Conservation (phyloP, 2,113 vertebrate genomes). For the Malaclemys terrapin region DNA sequence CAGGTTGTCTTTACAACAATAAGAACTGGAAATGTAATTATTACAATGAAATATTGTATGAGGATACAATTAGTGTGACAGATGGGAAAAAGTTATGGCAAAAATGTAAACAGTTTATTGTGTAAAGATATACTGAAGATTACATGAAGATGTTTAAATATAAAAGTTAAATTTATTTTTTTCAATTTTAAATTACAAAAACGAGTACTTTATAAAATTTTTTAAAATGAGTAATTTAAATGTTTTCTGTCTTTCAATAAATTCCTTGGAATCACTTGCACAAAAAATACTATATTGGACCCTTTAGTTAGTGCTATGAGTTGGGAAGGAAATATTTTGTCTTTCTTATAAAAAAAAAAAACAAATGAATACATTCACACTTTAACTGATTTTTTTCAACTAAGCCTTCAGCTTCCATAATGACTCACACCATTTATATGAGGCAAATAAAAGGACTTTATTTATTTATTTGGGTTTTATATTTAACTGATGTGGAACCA, state of each 20-base stretch:
- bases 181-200: background rate
- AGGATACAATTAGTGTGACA: background rate
- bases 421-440: constrained; percentile 7
- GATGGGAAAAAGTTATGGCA: background rate
- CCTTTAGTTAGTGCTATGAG: background rate
- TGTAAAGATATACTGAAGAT: background rate
- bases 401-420: constrained; percentile 31
- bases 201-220: background rate
- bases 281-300: background rate
- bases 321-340: constrained; percentile 19
- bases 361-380: constrained; percentile 33
- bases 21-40: background rate
- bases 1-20: background rate
- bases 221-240: background rate
- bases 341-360: background rate
- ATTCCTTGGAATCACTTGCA: background rate
- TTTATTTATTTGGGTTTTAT: too few relatives aligned
- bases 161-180: background rate
- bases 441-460: too few relatives aligned
- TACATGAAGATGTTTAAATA: background rate
- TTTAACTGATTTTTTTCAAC: constrained; percentile 47
- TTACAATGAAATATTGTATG: background rate
- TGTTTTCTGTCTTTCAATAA: background rate
- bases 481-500: background rate
- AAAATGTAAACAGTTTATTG: background rate